Conservation (phyloP, 2,888 invertebrate genomes). For the Loripinus fragilis region DNA sequence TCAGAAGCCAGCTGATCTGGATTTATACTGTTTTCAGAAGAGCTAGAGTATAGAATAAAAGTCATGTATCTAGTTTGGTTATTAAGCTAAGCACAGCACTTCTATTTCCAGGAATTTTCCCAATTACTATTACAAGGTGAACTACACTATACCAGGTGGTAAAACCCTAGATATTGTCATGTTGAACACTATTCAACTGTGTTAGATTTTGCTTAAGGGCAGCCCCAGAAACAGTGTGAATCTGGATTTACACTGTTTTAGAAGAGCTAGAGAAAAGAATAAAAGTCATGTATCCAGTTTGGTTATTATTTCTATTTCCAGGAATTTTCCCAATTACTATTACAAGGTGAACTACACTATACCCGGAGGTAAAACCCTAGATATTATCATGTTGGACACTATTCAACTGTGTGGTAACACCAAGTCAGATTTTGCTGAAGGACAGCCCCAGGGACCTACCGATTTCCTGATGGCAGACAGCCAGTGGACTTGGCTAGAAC, state of each 20-base stretch:
- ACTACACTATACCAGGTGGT: constrained; percentile 74
- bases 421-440: constrained; percentile 67
- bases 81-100: too few species aligned
- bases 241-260: too few species aligned
- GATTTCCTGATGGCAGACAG: constrained; percentile 67
- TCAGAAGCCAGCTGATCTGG: too few species aligned
- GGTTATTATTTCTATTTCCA: constrained; percentile 66
- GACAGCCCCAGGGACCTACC: constrained; percentile 73
- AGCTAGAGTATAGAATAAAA: too few species aligned
- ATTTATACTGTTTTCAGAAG: too few species aligned
- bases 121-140: constrained; percentile 83
- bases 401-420: constrained; percentile 84
- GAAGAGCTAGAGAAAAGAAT: too few species aligned
- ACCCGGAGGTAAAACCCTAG: constrained; percentile 77
- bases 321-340: constrained; percentile 84
- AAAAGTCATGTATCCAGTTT: too few species aligned
- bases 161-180: constrained; percentile 83
- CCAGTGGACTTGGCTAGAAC: constrained; percentile 78
- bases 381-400: constrained; percentile 85
- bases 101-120: constrained; percentile 77
- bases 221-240: too few species aligned
- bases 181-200: constrained; percentile 84
- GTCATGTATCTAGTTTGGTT: too few species aligned
- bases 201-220: constrained; percentile 47
- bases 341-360: constrained; percentile 81